Evolutionary conservation across 2,797 vertebrate species (phyloP).

Genomic region (Hafferia zeledoni): DNA sequence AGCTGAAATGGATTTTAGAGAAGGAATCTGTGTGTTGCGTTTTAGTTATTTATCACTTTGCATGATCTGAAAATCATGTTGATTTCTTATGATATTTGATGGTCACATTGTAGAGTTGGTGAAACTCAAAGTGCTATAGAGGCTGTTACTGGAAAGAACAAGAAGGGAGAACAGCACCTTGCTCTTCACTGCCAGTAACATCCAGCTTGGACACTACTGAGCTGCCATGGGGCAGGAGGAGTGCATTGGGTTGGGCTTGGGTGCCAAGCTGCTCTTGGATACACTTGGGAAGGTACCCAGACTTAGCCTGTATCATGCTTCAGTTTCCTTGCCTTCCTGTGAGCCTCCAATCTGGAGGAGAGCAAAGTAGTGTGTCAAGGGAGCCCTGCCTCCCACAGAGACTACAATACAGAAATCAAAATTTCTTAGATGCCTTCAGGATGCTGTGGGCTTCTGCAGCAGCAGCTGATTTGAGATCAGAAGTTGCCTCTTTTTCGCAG

Average conservation of each 20-base stretch:
- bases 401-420: neutral
- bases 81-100: neutral
- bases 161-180: neutral
- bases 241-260: neutral
- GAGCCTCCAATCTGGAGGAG: neutral
- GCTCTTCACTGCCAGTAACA: neutral
- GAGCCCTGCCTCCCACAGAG: neutral
- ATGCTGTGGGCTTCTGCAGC: neutral
- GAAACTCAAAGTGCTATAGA: neutral
- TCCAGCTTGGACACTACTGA: neutral
- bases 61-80: neutral
- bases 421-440: neutral
- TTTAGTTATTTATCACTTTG: neutral
- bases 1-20: neutral
- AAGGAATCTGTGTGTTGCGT: neutral
- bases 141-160: neutral
- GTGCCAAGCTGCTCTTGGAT: neutral
- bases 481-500: neutral
- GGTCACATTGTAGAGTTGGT: neutral
- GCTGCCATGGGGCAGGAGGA: neutral
- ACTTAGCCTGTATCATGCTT: neutral
- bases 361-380: neutral
- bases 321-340: neutral
- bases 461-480: neutral
- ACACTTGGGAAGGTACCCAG: neutral